Evolutionary conservation across 2,888 invertebrate genomes (phyloP), one percentile per base, ranked within the genome.

Genomic region (Drosophila kuntzei): DNA sequence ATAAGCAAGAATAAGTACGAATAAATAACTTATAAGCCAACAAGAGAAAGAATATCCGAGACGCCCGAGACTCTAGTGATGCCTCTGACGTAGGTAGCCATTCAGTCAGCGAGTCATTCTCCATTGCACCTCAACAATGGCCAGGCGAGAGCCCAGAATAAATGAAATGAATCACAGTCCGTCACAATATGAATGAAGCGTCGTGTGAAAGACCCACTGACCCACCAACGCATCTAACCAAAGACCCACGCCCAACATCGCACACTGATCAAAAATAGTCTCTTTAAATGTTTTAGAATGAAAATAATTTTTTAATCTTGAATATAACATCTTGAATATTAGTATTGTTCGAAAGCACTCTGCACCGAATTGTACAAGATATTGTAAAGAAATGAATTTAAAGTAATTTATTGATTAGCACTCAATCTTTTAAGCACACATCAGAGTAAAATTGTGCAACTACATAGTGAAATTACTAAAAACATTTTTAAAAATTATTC

Each of bases 1-100:
- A 89, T 87, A 89, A 85, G 86, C 70, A 72, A 77, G 89, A 85
- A 87, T 89, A 85, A 89, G 89, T 79, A 68, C 69, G 55, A 87
- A 89, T 89, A 89, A 84, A 84, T 85, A 84, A 85, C 76, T 89
- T 86, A 87, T 72, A 73, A 89, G 88, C 75, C 60, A 71, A 70
- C 34, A 81, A 54, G 22, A 57, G 47, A 54, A 50, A 20, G 36
- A 60, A 68, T 60, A 57, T 57, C 22, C 59, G 27, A 55, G 51
- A 18, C 51, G 37, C 37, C 16, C 25, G 39, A 53, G 53, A 41
- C 12, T 16, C 53, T n/a, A n/a, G 39, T 16, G 29, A 29, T 18
- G 36, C 50, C 39, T 22, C 46, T 61, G 62, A 75, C 55, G 69
- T 69, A 69, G 76, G 51, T 55, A 44, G 50, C 20, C 43, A 47